Base-by-base conservation (phyloP, 2,888 invertebrate species). In the Mimachlamys varia region DNA sequence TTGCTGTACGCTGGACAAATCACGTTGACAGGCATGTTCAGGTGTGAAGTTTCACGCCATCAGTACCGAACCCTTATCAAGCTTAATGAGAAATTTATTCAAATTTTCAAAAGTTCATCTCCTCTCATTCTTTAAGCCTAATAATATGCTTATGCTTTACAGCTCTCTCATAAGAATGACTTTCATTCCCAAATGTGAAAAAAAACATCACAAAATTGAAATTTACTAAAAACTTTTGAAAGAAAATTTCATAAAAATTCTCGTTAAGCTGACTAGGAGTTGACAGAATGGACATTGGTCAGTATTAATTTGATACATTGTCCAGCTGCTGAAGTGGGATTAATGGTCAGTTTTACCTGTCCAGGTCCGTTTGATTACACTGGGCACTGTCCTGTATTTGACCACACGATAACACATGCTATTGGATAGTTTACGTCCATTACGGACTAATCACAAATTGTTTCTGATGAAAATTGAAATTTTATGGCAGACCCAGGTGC, bases 301-400 rank as follows among this genome's bases (percentile, higher is more conserved):
- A 76, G 76, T 76, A 76, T 76, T 76, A 76, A 76, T 76, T 76
- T 76, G 76, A 19, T 76, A 76, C 76, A 76, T 76, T 76, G 76
- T 76, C 76, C 76, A 76, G 76, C 76, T 76, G 76, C 76, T 76
- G 76, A 76, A 76, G 76, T 76, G 22, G 27, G 76, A 76, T 76
- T 76, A 76, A 76, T 27, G 76, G 76, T 76, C 76, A 76, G 76
- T 76, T 76, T 76, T 76, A 76, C 76, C 76, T 76, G 76, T 76
- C 76, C 76, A 33, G 76, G 33, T 76, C 76, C 33, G 33, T 33
- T 12, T 33, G 27, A 76, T 76, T 76, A 76, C 76, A 76, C 22
- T 76, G 76, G 76, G 13, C 76, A 76, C 27, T 76, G 76, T 76
- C 76, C 76, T 5, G 76, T 27, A 13, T 76, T 27, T 10, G 22